Conservation (phyloP, 1,140 invertebrate genomes). For the Thalassaphorura encarpata region DNA sequence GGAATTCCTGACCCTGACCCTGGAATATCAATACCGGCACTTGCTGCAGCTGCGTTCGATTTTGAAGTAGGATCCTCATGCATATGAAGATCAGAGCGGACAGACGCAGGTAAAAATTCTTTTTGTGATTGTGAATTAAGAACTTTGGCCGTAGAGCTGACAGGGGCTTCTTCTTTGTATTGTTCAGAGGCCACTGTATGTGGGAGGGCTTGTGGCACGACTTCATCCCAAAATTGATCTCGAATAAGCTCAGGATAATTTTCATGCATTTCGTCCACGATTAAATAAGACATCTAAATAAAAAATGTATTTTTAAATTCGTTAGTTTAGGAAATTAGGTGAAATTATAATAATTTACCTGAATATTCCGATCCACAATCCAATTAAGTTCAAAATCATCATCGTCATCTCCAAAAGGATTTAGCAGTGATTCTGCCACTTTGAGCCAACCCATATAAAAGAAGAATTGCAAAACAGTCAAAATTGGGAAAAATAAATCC, state of each 20-base stretch:
- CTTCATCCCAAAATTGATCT: constrained; percentile 82
- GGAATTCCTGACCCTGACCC: too few species aligned
- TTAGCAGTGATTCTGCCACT: constrained; percentile 39
- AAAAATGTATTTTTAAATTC: constrained; percentile 7
- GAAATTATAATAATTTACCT: too few species aligned
- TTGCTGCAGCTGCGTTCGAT: too few species aligned
- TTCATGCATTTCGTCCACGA: constrained; percentile 89
- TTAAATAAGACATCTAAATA: constrained; percentile 66
- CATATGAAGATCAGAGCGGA: constrained; percentile 9
- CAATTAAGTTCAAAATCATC: constrained; percentile 43
- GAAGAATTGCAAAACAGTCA: constrained; percentile 46
- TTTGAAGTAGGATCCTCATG: background rate
- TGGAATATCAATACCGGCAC: too few species aligned
- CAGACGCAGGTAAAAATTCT: constrained; percentile 19
- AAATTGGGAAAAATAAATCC: constrained; percentile 38
- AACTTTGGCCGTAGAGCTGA: constrained; percentile 72
- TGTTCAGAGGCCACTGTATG: constrained; percentile 69
- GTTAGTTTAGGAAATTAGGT: too few species aligned
- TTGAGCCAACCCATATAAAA: constrained; percentile 44
- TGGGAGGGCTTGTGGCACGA: constrained; percentile 69
- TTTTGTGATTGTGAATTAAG: constrained; percentile 50
- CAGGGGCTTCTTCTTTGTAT: constrained; percentile 64
- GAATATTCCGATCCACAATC: constrained; percentile 32
- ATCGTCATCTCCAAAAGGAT: constrained; percentile 46
- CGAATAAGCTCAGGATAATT: constrained; percentile 74